These are phyloP conservation scores for Ctenopoma kingsleyae DNA, from an alignment of 2,797 vertebrate species.

Conservation along the genomic window DNA sequence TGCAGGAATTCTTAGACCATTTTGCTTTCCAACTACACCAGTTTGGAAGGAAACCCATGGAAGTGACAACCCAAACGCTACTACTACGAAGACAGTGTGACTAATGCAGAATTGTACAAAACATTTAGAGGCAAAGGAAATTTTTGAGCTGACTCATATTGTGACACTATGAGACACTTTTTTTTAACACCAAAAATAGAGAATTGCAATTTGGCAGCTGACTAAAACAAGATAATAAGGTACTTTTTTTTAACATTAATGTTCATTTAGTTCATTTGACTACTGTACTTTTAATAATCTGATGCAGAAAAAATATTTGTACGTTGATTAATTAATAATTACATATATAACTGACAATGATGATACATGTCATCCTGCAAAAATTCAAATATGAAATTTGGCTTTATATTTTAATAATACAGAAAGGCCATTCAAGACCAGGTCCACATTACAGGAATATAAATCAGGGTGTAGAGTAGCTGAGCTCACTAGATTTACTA, in stretches of 20 bases:
- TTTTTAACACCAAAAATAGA: slow-evolving; percentile 32
- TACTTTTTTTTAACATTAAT: neutral
- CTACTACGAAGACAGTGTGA: slow-evolving; percentile 47
- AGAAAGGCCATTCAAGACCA: too few species aligned
- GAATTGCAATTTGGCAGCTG: slow-evolving; percentile 11
- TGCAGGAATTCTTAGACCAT: slow-evolving; percentile 15
- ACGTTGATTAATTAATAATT: neutral
- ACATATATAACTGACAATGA: neutral
- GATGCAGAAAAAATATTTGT: neutral
- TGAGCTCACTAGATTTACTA: neutral
- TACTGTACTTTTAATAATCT: neutral
- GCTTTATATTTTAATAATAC: neutral
- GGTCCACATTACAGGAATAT: neutral
- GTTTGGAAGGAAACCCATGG: slow-evolving; percentile 38
- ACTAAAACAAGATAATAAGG: neutral
- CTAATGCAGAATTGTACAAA: slow-evolving; percentile 57
- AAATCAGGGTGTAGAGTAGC: neutral
- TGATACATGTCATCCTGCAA: too few species aligned
- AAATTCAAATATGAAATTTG: neutral
- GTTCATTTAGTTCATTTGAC: neutral
- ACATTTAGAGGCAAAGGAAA: slow-evolving; percentile 51
- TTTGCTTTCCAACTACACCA: slow-evolving; percentile 27
- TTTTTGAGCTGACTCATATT: slow-evolving; percentile 60
- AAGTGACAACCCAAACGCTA: slow-evolving; percentile 53
- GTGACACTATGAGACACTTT: slow-evolving; percentile 37